Evolutionary conservation across 2,113 vertebrate genomes (phyloP).

Genomic region (Promerops cafer): DNA sequence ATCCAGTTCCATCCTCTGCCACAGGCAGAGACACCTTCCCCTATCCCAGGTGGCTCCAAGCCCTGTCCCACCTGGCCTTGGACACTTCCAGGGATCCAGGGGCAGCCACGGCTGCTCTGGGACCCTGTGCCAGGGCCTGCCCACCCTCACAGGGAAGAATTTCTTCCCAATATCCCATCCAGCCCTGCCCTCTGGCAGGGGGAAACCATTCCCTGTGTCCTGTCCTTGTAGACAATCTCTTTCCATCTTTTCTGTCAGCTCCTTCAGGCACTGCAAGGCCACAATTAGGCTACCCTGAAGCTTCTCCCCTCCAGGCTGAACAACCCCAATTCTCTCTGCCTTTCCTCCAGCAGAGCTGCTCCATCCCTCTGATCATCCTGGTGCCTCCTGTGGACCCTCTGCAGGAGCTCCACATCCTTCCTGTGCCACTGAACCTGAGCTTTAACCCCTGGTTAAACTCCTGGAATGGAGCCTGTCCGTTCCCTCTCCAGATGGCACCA

Average conservation of each 20-base stretch:
- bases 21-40: background rate
- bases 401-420: accelerated
- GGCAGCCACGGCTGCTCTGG: background rate
- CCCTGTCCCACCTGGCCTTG: accelerated
- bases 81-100: background rate
- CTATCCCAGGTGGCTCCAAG: accelerated
- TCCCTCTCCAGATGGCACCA: background rate
- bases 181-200: background rate
- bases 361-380: background rate
- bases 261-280: background rate
- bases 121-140: accelerated
- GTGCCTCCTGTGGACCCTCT: background rate
- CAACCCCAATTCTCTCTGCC: background rate
- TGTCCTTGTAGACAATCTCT: background rate
- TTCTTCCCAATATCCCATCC: background rate
- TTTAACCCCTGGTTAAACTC: too few relatives aligned
- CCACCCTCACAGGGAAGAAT: background rate
- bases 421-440: background rate
- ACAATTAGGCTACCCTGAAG: background rate
- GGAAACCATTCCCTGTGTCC: background rate
- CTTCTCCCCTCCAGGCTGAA: background rate
- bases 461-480: background rate
- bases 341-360: background rate
- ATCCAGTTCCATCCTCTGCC: background rate
- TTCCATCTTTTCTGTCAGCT: background rate